phyloP scores from a whole-genome alignment of 92 coral and sea anemone genomes.

The Metridium senile region DNA sequence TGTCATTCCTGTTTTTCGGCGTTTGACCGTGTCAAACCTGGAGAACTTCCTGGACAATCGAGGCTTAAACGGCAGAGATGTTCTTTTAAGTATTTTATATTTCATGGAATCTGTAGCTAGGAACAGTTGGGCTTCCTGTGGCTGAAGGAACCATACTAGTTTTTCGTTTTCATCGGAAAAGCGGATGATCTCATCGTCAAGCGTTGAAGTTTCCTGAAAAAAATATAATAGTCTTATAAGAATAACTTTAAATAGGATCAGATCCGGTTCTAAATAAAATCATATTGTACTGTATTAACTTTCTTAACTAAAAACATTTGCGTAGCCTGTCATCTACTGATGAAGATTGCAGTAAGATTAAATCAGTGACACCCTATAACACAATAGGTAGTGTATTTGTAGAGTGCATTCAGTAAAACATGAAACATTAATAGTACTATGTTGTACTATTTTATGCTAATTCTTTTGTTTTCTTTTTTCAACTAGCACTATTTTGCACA shows the following conservation, averaged over 20 bases:
- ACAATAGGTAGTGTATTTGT: too few species aligned
- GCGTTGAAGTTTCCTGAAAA: conserved; percentile 63
- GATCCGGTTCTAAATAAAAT: too few species aligned
- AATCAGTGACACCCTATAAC: too few species aligned
- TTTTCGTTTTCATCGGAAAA: conserved; percentile 55
- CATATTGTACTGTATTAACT: too few species aligned
- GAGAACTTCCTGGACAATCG: conserved; percentile 29
- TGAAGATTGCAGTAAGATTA: too few species aligned
- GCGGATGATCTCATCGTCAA: conserved; percentile 62
- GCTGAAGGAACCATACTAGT: conserved; percentile 80
- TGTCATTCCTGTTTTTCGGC: not conserved
- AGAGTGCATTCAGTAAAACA: too few species aligned
- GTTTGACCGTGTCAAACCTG: not conserved
- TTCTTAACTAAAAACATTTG: too few species aligned
- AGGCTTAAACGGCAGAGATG: conserved; percentile 61
- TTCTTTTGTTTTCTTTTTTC: too few species aligned
- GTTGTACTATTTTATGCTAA: too few species aligned
- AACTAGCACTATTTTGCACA: too few species aligned
- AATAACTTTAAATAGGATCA: not conserved
- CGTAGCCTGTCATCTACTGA: too few species aligned
- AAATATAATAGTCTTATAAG: not conserved
- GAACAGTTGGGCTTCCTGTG: conserved; percentile 70
- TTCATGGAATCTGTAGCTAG: conserved; percentile 65
- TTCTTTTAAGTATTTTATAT: conserved; percentile 54
- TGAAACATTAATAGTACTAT: too few species aligned